Conservation (phyloP, 1,140 invertebrate genomes). For the Meteorus sp. region DNA sequence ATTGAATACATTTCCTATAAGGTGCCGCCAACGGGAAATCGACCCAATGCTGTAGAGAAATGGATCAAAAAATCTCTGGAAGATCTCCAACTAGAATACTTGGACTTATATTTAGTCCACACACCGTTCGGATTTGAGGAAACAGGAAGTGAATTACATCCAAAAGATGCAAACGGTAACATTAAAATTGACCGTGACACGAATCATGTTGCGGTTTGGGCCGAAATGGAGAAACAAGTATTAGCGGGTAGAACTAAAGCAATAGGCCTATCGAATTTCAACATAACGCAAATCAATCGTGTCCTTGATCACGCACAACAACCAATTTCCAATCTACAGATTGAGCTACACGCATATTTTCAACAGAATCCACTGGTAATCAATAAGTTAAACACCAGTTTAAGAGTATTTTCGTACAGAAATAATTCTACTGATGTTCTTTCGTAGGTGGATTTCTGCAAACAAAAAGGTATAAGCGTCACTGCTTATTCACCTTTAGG, state of each 20-base stretch:
- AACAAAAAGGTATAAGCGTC: slow-evolving; percentile 59
- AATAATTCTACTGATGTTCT: too few species aligned
- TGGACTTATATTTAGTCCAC: slow-evolving; percentile 74
- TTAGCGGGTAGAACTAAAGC: slow-evolving; percentile 65
- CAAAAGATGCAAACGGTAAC: slow-evolving; percentile 63
- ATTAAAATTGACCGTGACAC: slow-evolving; percentile 68
- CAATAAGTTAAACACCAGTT: slow-evolving; percentile 13
- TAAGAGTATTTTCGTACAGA: background rate
- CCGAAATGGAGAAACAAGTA: slow-evolving; percentile 71
- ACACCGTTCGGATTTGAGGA: slow-evolving; percentile 67
- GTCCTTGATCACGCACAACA: slow-evolving; percentile 63
- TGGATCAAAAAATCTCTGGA: slow-evolving; percentile 64
- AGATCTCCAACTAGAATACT: slow-evolving; percentile 65
- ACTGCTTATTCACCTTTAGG: slow-evolving; percentile 69
- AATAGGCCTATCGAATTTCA: slow-evolving; percentile 82
- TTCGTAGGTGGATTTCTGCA: slow-evolving; percentile 61
- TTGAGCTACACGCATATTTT: slow-evolving; percentile 73
- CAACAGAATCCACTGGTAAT: slow-evolving; percentile 63
- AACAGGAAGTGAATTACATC: slow-evolving; percentile 56
- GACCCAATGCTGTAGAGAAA: slow-evolving; percentile 61
- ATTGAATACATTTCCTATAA: slow-evolving; percentile 21
- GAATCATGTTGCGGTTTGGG: slow-evolving; percentile 73
- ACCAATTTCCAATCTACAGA: slow-evolving; percentile 67
- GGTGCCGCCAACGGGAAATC: slow-evolving; percentile 56
- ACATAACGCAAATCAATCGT: slow-evolving; percentile 67